Evolutionary conservation across 2,888 invertebrate genomes (phyloP), one percentile per base, ranked within the genome.

Genomic region (Drosophila prostipennis): DNA sequence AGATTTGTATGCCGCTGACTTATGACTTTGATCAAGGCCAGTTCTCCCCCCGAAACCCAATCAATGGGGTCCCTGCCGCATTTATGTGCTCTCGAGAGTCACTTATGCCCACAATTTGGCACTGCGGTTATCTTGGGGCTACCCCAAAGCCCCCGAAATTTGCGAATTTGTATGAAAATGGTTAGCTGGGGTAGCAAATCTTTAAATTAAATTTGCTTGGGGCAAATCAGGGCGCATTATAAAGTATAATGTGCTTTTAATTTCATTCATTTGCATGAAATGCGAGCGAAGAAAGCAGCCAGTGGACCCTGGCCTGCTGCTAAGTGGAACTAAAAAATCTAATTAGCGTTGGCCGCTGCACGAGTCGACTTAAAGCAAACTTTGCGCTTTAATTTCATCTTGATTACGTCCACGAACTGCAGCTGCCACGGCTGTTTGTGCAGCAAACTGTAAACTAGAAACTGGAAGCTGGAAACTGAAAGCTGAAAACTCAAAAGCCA

Each of bases 201-300:
- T 73, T 86, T 70, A 83, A 83, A 83, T 87, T 74, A 78, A 87
- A 87, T 83, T 87, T 79, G 49, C 78, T 60, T 8, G 46, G 63
- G 69, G 72, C 80, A 77, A 89, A 88, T 87, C 83, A 87, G 85
- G 71, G 69, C 57, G 56, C 85, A 89, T 89, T 88, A 87, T 78
- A 77, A 76, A 83, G 85, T 81, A 87, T 88, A 87, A 87, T 87
- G 82, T 83, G 83, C 85, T 86, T 80, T 85, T 87, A 87, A 87
- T 87, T 87, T 83, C 86, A 87, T 89, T 89, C 81, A 89, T 87
- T 89, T 85, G 83, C 85, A 78, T 81, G 71, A 67, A 69, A 34
- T 11, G 60, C 46, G 56, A 53, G 14, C n/a, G 36, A n/a, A 23
- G 61, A 29, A 49, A 14, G 49, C 42, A 29, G 14, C 10, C 29